phyloP scores from a whole-genome alignment of 1,140 invertebrate genomes.

The Homalodisca vitripennis region DNA sequence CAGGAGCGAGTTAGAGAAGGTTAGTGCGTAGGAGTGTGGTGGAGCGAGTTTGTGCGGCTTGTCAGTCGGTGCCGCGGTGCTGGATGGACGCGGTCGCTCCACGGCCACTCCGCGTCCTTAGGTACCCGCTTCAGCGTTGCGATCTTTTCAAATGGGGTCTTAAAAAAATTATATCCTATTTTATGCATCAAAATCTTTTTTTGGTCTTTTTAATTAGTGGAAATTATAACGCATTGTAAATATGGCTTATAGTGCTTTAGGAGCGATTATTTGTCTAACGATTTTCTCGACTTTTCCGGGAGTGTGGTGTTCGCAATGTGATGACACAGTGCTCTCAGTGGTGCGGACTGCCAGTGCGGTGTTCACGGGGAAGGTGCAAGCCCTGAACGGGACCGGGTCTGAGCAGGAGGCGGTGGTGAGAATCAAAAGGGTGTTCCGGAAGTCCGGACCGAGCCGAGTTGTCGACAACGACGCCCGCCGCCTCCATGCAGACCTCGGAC shows the following conservation, averaged over 20 bases:
- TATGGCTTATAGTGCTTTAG: background rate
- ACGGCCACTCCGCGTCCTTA: background rate
- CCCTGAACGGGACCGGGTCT: conserved; percentile 2
- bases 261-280: background rate
- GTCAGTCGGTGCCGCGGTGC: background rate
- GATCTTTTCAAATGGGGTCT: background rate
- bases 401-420: background rate
- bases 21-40: background rate
- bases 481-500: no score
- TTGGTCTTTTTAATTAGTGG: background rate
- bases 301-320: background rate
- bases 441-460: background rate
- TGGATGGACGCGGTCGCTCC: background rate
- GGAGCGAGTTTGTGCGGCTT: background rate
- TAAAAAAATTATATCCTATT: no score
- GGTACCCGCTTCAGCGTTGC: background rate
- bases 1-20: background rate
- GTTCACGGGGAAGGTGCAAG: conserved; percentile 18
- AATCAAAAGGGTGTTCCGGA: conserved; percentile 10
- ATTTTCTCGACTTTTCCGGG: background rate
- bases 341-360: background rate
- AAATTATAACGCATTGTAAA: background rate
- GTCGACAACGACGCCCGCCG: conserved; percentile 5
- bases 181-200: no score
- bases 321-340: background rate